Evolutionary conservation across 64 coral and sea anemone genomes (phyloP).

Genomic region (Exaiptasia diaphana): DNA sequence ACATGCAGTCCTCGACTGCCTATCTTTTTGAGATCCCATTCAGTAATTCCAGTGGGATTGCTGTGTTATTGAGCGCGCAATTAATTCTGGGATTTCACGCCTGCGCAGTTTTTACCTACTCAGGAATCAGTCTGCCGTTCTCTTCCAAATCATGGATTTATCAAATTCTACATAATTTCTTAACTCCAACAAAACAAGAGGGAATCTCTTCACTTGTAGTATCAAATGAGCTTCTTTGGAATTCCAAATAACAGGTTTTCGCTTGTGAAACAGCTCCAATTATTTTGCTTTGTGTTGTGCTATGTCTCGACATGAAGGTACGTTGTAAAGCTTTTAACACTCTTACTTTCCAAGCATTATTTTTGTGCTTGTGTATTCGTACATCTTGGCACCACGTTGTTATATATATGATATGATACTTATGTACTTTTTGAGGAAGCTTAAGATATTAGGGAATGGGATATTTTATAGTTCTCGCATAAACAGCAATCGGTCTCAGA

Average conservation of each 20-base stretch:
- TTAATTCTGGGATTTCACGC: conserved; percentile 10
- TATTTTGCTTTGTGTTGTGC: neutral
- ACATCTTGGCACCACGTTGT: neutral
- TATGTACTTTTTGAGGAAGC: neutral
- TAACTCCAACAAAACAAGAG: neutral
- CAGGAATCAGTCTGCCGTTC: neutral
- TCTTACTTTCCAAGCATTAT: neutral
- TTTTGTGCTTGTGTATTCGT: neutral
- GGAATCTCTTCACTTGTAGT: neutral
- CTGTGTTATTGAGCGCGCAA: conserved; percentile 6
- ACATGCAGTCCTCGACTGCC: no score
- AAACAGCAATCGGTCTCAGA: no score
- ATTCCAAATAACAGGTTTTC: neutral
- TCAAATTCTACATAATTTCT: conserved; percentile 22
- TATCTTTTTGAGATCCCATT: no score
- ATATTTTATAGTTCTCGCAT: neutral
- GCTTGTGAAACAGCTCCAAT: neutral
- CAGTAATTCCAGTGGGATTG: no score
- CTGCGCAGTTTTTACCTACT: neutral
- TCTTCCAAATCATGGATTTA: neutral
- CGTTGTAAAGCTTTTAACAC: neutral
- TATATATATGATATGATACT: neutral
- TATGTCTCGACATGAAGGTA: conserved; percentile 41
- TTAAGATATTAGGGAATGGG: neutral
- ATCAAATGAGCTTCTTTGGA: conserved; percentile 30